These are phyloP conservation scores for Antheraea pernyi DNA, from an alignment of 1,140 invertebrate species.

Conservation along the genomic window DNA sequence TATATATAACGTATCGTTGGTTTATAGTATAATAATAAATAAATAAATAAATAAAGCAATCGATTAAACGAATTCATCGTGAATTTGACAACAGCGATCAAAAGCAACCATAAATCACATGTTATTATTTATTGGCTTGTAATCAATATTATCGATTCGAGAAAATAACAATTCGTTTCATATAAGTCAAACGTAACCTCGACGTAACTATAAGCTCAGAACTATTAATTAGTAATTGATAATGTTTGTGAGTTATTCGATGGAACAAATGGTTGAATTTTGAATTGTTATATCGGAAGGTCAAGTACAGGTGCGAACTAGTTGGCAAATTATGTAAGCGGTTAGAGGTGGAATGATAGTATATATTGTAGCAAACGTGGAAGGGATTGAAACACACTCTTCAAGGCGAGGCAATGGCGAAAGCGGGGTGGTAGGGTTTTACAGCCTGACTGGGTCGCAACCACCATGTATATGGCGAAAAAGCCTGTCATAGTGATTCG, in stretches of 20 bases:
- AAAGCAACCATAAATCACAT: not conserved
- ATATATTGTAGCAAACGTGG: too few relatives aligned
- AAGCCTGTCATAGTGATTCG: too few relatives aligned
- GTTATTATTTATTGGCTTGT: not conserved
- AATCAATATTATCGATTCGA: not conserved
- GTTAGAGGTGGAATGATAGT: too few relatives aligned
- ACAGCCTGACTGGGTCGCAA: too few relatives aligned
- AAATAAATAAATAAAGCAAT: too few relatives aligned
- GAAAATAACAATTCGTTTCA: slow-evolving; percentile 11
- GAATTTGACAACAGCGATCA: not conserved
- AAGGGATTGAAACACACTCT: too few relatives aligned
- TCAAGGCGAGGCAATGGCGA: too few relatives aligned
- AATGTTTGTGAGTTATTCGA: slow-evolving; percentile 20
- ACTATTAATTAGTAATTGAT: slow-evolving; percentile 24
- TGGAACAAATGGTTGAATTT: not conserved
- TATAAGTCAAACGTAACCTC: slow-evolving; percentile 10
- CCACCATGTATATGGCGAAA: too few relatives aligned
- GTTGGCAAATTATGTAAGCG: not conserved
- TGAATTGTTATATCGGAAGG: not conserved
- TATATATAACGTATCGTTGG: too few relatives aligned
- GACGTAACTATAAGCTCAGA: slow-evolving; percentile 4
- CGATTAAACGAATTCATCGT: not conserved
- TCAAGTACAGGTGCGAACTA: not conserved
- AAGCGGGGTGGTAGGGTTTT: too few relatives aligned
- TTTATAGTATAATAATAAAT: too few relatives aligned